A percentile compares a stretch with the other conserved stretches of the same genome.
Conservation (phyloP, 2,888 invertebrate species). For the Sipha maydis region DNA sequence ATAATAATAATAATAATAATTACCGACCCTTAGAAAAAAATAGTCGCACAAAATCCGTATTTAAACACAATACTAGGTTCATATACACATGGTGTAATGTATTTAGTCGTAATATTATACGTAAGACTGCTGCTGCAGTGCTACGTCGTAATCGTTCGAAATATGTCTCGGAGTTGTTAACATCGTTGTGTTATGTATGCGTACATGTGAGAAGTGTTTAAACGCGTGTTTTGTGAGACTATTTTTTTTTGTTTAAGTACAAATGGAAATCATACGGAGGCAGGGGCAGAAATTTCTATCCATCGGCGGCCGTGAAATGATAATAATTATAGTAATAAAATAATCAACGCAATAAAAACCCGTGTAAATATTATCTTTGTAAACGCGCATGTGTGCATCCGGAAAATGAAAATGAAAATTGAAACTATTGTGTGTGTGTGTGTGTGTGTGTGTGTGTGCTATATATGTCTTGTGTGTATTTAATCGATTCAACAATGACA, state of each 20-base stretch:
- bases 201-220: background rate
- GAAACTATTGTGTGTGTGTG: background rate
- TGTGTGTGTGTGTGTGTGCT: background rate
- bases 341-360: background rate
- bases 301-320: background rate
- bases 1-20: slow-evolving; percentile 18
- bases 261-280: background rate
- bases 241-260: background rate
- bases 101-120: background rate
- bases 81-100: background rate
- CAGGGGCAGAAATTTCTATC: background rate
- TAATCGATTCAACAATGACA: background rate
- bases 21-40: slow-evolving; percentile 6
- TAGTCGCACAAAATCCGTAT: slow-evolving; percentile 1
- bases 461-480: background rate
- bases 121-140: background rate
- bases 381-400: background rate
- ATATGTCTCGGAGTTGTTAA: background rate
- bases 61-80: background rate
- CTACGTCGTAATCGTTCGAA: background rate
- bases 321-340: background rate
- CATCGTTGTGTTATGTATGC: background rate
- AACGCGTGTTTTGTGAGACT: background rate
- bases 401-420: background rate
- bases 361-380: background rate